Evolutionary conservation across 2,888 invertebrate genomes (phyloP).

Genomic region (Scaptomyza tumidula): DNA sequence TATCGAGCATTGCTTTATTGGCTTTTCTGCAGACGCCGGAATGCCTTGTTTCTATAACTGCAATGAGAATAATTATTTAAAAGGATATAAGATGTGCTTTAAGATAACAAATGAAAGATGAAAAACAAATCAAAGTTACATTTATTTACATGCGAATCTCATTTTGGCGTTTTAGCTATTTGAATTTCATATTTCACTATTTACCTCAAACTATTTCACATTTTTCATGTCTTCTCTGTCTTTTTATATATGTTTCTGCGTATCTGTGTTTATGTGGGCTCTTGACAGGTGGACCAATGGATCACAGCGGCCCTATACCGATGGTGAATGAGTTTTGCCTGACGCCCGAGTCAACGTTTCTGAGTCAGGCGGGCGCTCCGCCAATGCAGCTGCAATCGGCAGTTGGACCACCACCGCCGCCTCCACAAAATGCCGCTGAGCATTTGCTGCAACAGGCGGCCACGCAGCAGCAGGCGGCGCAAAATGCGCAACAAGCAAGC

Average conservation of each 20-base stretch:
- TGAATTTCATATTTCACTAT: neutral
- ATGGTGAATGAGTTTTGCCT: slow-evolving; percentile 92
- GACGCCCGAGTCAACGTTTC: slow-evolving; percentile 87
- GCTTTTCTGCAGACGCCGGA: too few relatives aligned
- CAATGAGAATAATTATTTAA: too few relatives aligned
- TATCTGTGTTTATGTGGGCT: slow-evolving; percentile 12
- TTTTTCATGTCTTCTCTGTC: neutral
- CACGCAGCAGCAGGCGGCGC: slow-evolving; percentile 74
- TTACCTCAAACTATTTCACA: too few relatives aligned
- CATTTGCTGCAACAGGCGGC: slow-evolving; percentile 77
- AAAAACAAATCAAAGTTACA: neutral
- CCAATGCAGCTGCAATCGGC: slow-evolving; percentile 83
- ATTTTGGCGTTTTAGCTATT: neutral
- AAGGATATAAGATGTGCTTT: too few relatives aligned
- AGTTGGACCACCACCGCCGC: slow-evolving; percentile 85
- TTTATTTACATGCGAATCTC: neutral
- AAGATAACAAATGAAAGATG: neutral
- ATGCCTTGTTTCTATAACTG: too few relatives aligned
- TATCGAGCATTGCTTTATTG: too few relatives aligned
- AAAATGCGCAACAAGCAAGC: slow-evolving; percentile 82
- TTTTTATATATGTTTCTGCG: slow-evolving; percentile 1
- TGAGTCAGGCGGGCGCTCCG: slow-evolving; percentile 85
- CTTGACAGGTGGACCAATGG: slow-evolving; percentile 89
- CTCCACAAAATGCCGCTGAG: slow-evolving; percentile 85
- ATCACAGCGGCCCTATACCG: slow-evolving; percentile 88